Evolutionary conservation across 2,888 invertebrate species (phyloP).

Genomic region (Pyralis farinalis): DNA sequence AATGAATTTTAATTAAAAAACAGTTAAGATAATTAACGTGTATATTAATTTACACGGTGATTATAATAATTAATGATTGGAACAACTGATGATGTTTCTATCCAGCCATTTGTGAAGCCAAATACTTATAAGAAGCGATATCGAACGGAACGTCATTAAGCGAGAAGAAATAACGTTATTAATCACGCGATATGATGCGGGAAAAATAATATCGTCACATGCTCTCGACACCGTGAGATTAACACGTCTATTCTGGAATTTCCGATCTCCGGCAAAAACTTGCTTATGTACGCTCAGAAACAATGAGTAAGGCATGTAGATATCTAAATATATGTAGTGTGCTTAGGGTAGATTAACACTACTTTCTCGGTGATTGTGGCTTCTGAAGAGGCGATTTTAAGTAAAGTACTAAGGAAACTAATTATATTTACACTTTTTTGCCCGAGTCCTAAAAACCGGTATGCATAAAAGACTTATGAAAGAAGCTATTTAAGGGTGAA

Average conservation of each 20-base stretch:
- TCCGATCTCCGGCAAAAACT: conserved; percentile 33
- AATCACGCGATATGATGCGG: conserved; percentile 70
- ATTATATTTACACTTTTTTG: no score
- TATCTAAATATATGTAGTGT: no score
- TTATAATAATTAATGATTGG: conserved; percentile 32
- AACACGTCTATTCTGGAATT: conserved; percentile 59
- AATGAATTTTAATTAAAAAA: conserved; percentile 8
- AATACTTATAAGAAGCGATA: conserved; percentile 46
- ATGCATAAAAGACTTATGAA: no score
- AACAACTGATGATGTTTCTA: conserved; percentile 31
- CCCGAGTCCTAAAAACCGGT: no score
- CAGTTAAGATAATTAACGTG: conserved; percentile 10
- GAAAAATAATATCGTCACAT: conserved; percentile 77
- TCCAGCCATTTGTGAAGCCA: conserved; percentile 46
- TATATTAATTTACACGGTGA: conserved; percentile 22
- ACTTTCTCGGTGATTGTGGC: no score
- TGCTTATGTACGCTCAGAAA: conserved; percentile 5
- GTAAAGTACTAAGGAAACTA: no score
- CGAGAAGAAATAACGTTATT: conserved; percentile 69
- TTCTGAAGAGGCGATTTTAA: no score
- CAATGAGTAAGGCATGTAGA: background rate
- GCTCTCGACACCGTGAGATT: conserved; percentile 72
- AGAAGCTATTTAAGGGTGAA: no score
- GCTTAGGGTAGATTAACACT: no score
- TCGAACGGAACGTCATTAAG: conserved; percentile 54